Evolutionary conservation across 2,888 invertebrate genomes (phyloP).

Genomic region (Andrena dorsata): DNA sequence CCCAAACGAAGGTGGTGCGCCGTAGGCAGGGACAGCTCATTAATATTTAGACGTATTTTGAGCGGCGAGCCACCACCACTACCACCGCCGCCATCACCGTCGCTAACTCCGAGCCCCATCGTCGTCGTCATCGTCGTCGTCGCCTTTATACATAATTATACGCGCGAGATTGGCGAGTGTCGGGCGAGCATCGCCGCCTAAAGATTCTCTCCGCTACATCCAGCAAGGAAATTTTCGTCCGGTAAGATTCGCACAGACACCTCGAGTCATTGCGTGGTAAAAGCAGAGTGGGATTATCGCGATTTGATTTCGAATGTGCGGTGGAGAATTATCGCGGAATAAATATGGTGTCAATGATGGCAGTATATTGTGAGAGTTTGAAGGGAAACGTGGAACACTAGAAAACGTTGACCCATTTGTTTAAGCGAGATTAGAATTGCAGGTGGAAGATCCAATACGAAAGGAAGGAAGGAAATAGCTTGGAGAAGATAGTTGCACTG

Average conservation of each 20-base stretch:
- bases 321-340: not conserved
- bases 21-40: conserved; percentile 84
- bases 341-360: not conserved
- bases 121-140: conserved; percentile 72
- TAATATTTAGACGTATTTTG: conserved; percentile 85
- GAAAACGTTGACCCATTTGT: conserved; percentile 9
- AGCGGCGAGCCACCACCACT: conserved; percentile 75
- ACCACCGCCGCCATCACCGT: conserved; percentile 65
- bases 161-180: conserved; percentile 80
- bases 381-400: not conserved
- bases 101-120: conserved; percentile 66
- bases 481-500: conserved; percentile 10
- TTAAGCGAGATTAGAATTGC: not conserved
- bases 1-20: conserved; percentile 76
- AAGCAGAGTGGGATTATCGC: not conserved
- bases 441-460: not conserved
- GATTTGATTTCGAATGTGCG: not conserved
- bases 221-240: conserved; percentile 52
- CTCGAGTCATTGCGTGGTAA: not conserved
- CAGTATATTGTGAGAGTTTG: too few species aligned
- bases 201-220: conserved; percentile 51
- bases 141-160: conserved; percentile 84
- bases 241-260: conserved; percentile 23
- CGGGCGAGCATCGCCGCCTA: conserved; percentile 63
- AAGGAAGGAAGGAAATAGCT: conserved; percentile 7